Evolutionary conservation across 1,140 invertebrate species (phyloP), one percentile per base, ranked within the genome.

Genomic region (Hyposmocoma kahamanoa): DNA sequence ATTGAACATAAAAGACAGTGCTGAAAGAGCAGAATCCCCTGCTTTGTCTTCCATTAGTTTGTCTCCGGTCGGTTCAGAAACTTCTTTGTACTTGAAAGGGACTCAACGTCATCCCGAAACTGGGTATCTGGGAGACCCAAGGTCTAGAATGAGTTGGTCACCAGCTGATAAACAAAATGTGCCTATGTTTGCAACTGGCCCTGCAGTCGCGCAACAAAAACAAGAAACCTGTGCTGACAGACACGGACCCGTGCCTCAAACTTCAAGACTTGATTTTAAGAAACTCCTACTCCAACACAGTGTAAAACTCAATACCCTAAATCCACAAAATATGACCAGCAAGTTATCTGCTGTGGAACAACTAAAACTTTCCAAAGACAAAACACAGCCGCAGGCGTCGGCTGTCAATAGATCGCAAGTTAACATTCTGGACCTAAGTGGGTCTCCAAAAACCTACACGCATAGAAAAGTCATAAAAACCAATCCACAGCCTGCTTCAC

Each of bases 301-400:
- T 53, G 84, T 90, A 5, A 87, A 86, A 70, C 56, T 86, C 10
- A 87, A 86, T 49, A 87, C 84, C 53, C 74, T 83, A 88, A 91
- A 80, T 83, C 88, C 48, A 80, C 87, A 67, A 87, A 89, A 51
- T 78, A 88, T 65, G 78, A 76, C 87, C 45, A 84, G 86, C 6
- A 93, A 93, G 62, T 71, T 94, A 0, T 95, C 94, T 11, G 95
- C 95, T 3, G 93, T 95, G 2, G 94, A 96, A 73, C 90, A 94
- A 71, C 70, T 96, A 4, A 94, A 94, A 82, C 77, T 94, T 21
- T 91, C 92, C 0, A 91, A 90, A 65, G 89, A 91, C 54, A 59
- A 88, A 87, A 56, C 77, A 72, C 39, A 57, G 55, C 57, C 79
- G 66, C 42, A 78, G 54, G 50, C 76, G 57, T 70, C 70, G 10